phyloP scores from a whole-genome alignment of 1,140 invertebrate genomes.

The Drosophila melanogaster region Release_6_plus_ISO1_MT NT_033779.5:10028501-10029000 shows the following conservation, averaged over 20 bases:
- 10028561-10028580: constrained; percentile 34
- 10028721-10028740: neutral
- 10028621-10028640: neutral
- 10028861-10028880: constrained; percentile 56
- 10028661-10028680: neutral
- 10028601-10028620: constrained; percentile 7
- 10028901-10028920: constrained; percentile 36
- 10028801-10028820: constrained; percentile 58
- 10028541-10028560: constrained; percentile 62
- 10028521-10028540: constrained; percentile 67
- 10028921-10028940: constrained; percentile 7
- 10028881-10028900: constrained; percentile 32
- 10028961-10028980: neutral
- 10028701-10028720: neutral
- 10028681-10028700: neutral
- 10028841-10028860: constrained; percentile 69
- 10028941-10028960: no score
- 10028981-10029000: neutral
- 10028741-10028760: constrained; percentile 1
- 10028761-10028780: constrained; percentile 39
- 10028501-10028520: constrained; percentile 71
- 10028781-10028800: constrained; percentile 50
- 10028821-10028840: constrained; percentile 20
- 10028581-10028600: neutral
- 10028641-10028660: neutral